Evolutionary conservation across 2,888 invertebrate species (phyloP), one percentile per base, ranked within the genome.

Genomic region (Tortricodes alternella): DNA sequence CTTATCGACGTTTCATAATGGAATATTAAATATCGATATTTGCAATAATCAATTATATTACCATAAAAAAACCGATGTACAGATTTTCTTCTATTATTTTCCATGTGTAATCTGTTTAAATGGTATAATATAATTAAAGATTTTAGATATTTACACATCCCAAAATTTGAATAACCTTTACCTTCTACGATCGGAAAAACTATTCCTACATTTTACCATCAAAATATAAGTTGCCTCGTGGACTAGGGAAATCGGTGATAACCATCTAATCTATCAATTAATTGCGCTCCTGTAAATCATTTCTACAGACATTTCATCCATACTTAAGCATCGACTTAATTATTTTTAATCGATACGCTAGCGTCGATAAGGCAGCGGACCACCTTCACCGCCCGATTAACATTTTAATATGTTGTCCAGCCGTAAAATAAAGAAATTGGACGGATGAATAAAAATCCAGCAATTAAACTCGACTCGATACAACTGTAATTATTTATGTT

Each of bases 401-500:
- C 89, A 90, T 89, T 86, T 86, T 85, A 89, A 89, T 89, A 83
- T 83, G 86, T 84, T 88, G 83, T 82, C 77, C 78, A 76, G 76
- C 83, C 80, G 84, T 89, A 83, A 89, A 89, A 89, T 89, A 85
- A 89, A 89, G 88, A 88, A 88, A 89, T 89, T 83, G 83, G 80
- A 81, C 73, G 80, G 70, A 53, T 56, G 60, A 61, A 61, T 81
- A 83, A 83, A 83, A 80, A 77, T 66, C 62, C 58, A 65, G 75
- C 84, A 85, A 86, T 87, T 85, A 86, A 88, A 79, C 63, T 72
- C 74, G 77, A 78, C 74, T 70, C 73, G 74, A 73, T 79, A 80
- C 76, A 76, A 74, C 77, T 74, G 78, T 85, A 81, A 83, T 82
- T 83, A 51, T 56, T 82, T 84, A 82, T 76, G 76, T 83, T 84